These are phyloP conservation scores for Heliopora coerulea DNA, from an alignment of 92 coral and sea anemone genomes.

Conservation along the genomic window DNA sequence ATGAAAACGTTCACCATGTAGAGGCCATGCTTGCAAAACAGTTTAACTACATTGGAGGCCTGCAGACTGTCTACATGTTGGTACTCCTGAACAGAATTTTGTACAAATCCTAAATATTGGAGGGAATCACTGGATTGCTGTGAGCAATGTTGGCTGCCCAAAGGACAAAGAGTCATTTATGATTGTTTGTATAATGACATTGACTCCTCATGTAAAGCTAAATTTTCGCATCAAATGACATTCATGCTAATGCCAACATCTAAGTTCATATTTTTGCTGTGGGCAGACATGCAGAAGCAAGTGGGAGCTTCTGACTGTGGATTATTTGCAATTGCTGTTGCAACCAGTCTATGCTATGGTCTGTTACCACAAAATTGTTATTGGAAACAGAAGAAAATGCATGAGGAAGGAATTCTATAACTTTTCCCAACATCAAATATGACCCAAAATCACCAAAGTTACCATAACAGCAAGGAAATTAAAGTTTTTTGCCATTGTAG, in stretches of 20 bases:
- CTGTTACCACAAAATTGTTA: background rate
- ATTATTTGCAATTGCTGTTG: background rate
- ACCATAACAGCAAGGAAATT: background rate
- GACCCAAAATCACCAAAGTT: background rate
- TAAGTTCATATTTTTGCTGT: background rate
- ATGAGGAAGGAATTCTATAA: background rate
- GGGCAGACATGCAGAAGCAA: slow-evolving; percentile 7
- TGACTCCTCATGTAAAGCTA: background rate
- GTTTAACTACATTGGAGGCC: slow-evolving; percentile 5
- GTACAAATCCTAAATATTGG: slow-evolving; percentile 2
- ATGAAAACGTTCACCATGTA: too few relatives aligned
- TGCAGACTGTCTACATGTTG: slow-evolving; percentile 9
- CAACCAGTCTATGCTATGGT: slow-evolving; percentile 1
- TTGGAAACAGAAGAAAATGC: background rate
- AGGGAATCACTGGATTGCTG: slow-evolving; percentile 19
- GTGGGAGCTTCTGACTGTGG: slow-evolving; percentile 2
- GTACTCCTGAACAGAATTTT: slow-evolving; percentile 5
- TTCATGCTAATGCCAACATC: background rate
- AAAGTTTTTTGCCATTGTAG: background rate
- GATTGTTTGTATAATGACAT: slow-evolving; percentile 10
- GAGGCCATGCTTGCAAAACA: slow-evolving; percentile 15
- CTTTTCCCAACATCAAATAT: background rate
- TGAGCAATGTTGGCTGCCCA: slow-evolving; percentile 15
- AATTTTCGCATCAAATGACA: background rate
- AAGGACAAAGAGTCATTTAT: background rate